Base-by-base conservation (phyloP, 2,888 invertebrate species). In the Sarcophaga caerulescens region DNA sequence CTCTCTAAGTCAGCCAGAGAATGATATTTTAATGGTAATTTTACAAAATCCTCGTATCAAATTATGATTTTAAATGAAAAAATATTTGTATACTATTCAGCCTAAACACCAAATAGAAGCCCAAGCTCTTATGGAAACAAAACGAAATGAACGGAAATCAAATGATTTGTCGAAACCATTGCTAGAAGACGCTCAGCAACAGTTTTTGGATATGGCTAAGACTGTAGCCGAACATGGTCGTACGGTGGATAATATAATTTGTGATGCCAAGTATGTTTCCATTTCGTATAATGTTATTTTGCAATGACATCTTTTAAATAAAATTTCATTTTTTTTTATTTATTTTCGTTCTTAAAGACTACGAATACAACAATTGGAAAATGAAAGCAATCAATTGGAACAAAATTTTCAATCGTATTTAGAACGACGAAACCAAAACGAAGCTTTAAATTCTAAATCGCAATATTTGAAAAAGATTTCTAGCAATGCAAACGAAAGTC, bases 311-410 rank as follows among this genome's bases (percentile, higher is more conserved):
- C 35, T 1, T 35, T 35, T 35, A 35, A 23, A 35, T 10, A 0
- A 35, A 35, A 35, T 35, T 35, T 35, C n/a, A 2, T 35, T 0
- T 35, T 44, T 21, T 59, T 57, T 70, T 25, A 73, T 78, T 19
- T 8, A 74, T 70, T 77, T 65, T 12, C 59, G 35, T 35, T 35
- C 35, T 35, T 35, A 35, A 35, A 93, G 93, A 84, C 87, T 89
- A 59, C 92, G 93, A 11, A 90, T 93, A 77, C 89, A 90, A 77
- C 90, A 93, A 87, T 83, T 93, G 60, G 93, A 93, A 82, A 87
- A 90, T 68, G 93, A 93, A 88, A 92, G 93, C 81, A 90, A 91
- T 87, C 89, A 92, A 84, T 84, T 93, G 60, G 93, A 93, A 84
- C 88, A 90, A 70, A 91, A 89, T 44, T 92, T 93, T 60, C 89